Percentiles rank a stretch among this genome's conserved stretches.
Conservation (phyloP, 1,140 invertebrate genomes). For the Globodera rostochiensis region DNA sequence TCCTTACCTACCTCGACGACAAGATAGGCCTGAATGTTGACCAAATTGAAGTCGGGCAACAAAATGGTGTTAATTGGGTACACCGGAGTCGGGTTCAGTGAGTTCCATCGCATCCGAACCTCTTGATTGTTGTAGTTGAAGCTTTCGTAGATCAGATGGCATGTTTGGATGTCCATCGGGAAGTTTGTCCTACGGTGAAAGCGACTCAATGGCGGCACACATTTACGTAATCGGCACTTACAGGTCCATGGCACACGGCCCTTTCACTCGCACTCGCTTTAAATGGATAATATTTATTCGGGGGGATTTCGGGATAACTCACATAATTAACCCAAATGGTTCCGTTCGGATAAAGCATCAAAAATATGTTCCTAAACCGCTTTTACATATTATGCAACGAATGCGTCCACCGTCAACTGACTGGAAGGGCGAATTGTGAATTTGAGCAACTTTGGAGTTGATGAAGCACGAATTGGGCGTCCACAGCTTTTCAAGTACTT, state of each 20-base stretch:
- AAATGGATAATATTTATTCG: constrained; percentile 4
- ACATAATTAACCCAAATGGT: constrained; percentile 65
- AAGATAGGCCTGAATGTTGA: constrained; percentile 52
- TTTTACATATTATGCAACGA: constrained; percentile 22
- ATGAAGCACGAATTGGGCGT: constrained; percentile 64
- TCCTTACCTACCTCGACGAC: constrained; percentile 48
- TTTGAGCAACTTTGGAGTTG: constrained; percentile 61
- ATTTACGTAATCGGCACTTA: constrained; percentile 25
- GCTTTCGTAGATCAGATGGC: constrained; percentile 63
- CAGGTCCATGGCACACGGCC: constrained; percentile 60
- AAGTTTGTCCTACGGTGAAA: constrained; percentile 49
- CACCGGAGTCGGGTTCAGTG: constrained; percentile 52
- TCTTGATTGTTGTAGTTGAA: constrained; percentile 66
- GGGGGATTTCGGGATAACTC: constrained; percentile 23
- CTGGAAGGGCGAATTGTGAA: constrained; percentile 63
- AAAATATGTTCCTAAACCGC: constrained; percentile 57
- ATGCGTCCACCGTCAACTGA: constrained; percentile 21
- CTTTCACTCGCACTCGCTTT: constrained; percentile 63
- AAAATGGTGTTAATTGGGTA: constrained; percentile 53
- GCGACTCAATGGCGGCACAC: not conserved
- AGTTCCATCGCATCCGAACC: constrained; percentile 64
- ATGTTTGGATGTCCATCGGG: constrained; percentile 61
- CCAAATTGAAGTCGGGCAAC: constrained; percentile 60
- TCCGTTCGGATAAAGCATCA: constrained; percentile 63
- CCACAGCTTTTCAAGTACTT: constrained; percentile 63